Evolutionary conservation across 2,113 vertebrate genomes (phyloP), one percentile per base, ranked within the genome.

Genomic region (Phylloscopus trochilus): DNA sequence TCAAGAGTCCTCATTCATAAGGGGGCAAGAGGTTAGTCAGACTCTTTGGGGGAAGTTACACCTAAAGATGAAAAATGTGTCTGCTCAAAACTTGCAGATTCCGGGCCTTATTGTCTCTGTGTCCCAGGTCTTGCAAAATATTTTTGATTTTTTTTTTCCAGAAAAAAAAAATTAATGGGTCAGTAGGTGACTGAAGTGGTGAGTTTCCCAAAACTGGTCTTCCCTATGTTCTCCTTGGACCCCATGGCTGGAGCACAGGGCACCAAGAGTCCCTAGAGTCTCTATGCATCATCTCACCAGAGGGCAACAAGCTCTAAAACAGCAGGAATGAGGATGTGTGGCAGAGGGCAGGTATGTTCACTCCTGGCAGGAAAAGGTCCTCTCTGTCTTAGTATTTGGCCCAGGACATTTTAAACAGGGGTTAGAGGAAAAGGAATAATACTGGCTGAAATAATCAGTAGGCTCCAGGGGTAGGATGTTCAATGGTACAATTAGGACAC

Each of bases 231-330:
- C 11, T 67, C 28, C 31, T 2, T 3, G 20, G 33, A 79, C 46
- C 20, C 52, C 35, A 51, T 62, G 47, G 59, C 23, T 76, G 75
- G 33, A 90, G 59, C 49, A 51, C 13, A 59, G 49, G 3, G 7
- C 46, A 47, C 21, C 1, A 3, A 15, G 12, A 1, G 14, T 79
- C 30, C 21, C 52, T 2, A 0, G 12, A 1, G 14, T 79, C 30
- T 17, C 56, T 2, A 0, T 22, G 13, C n/a, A 66, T 66, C 56
- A 24, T 41, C 16, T 44, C 47, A 56, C 33, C 59, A 22, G 46
- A 60, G 37, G 41, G 26, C 39, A 80, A 41, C 26, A 24, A 64
- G 19, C 53, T 62, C 58, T 56, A 9, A 12, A 73, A 6, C 6
- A n/a, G 2, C 5, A 33, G 49, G 33, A 51, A 20, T 1, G 19